Conservation (phyloP, 2,888 invertebrate species). For the Eudasyphora cyanicolor region DNA sequence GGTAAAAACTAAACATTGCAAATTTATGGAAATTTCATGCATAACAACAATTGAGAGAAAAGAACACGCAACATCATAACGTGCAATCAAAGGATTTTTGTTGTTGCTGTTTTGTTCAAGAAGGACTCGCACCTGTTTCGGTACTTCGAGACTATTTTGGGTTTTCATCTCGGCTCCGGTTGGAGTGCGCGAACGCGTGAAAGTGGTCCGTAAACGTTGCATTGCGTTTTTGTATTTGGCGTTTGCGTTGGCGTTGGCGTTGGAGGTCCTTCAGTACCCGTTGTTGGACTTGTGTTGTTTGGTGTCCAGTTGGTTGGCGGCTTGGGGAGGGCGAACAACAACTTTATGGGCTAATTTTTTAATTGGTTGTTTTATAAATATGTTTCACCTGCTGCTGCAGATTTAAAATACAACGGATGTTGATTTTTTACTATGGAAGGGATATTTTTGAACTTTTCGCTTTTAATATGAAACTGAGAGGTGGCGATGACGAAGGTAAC, state of each 20-base stretch:
- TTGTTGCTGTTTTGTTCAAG: too few species aligned
- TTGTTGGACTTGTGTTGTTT: neutral
- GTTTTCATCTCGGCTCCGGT: conserved; percentile 95
- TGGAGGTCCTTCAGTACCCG: neutral
- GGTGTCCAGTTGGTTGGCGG: neutral
- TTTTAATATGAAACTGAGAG: too few species aligned
- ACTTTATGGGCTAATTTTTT: too few species aligned
- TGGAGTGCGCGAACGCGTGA: conserved; percentile 92
- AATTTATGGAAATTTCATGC: conserved; percentile 22
- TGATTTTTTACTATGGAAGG: too few species aligned
- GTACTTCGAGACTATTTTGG: conserved; percentile 94
- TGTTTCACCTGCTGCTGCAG: too few species aligned
- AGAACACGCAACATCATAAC: neutral
- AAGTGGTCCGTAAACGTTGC: conserved; percentile 88
- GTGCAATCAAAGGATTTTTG: conserved; percentile 3
- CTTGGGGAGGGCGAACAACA: neutral
- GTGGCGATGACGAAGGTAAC: too few species aligned
- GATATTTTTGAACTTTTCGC: too few species aligned
- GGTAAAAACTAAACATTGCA: too few species aligned
- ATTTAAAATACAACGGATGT: too few species aligned
- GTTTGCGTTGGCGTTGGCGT: neutral
- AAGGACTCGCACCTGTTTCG: conserved; percentile 84
- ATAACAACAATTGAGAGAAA: neutral
- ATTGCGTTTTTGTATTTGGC: conserved; percentile 69
- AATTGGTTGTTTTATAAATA: too few species aligned